Evolutionary conservation across 2,797 vertebrate species (phyloP).

Genomic region (Tapera naevia): DNA sequence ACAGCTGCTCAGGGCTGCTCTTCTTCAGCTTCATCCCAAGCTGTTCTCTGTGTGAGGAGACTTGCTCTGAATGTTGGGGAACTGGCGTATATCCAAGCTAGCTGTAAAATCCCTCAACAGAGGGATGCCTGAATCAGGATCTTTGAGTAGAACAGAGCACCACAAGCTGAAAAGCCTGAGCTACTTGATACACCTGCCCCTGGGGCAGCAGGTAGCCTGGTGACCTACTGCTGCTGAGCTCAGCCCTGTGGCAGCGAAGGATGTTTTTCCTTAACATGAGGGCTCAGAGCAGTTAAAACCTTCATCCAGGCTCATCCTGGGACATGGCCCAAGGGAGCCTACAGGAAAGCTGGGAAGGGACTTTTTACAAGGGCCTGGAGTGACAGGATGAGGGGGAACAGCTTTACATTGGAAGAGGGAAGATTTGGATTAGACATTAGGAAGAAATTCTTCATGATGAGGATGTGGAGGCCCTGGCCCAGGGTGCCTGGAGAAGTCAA

Average conservation of each 20-base stretch:
- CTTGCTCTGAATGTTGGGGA: not conserved
- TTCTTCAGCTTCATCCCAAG: not conserved
- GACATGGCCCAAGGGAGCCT: not conserved
- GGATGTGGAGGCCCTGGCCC: no score
- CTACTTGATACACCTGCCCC: not conserved
- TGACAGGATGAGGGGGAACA: no score
- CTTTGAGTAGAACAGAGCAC: no score
- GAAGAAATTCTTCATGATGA: no score
- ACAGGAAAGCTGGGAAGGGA: no score
- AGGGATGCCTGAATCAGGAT: not conserved
- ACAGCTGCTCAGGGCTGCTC: not conserved
- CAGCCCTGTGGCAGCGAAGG: not conserved
- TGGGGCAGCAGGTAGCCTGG: not conserved
- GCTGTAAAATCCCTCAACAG: not conserved
- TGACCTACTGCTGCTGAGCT: rapidly evolving
- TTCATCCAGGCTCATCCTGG: not conserved
- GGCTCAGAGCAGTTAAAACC: not conserved
- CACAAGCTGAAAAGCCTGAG: not conserved
- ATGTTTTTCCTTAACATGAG: not conserved
- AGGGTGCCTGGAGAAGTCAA: no score
- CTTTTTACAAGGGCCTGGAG: no score
- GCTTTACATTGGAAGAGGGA: no score
- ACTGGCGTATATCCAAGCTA: not conserved
- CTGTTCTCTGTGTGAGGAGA: not conserved
- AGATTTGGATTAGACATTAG: no score